A percentile compares a stretch with the other conserved stretches of the same genome.
These are phyloP conservation scores for Nephrotoma flavescens DNA, from an alignment of 2,888 invertebrate genomes.

Conservation along the genomic window DNA sequence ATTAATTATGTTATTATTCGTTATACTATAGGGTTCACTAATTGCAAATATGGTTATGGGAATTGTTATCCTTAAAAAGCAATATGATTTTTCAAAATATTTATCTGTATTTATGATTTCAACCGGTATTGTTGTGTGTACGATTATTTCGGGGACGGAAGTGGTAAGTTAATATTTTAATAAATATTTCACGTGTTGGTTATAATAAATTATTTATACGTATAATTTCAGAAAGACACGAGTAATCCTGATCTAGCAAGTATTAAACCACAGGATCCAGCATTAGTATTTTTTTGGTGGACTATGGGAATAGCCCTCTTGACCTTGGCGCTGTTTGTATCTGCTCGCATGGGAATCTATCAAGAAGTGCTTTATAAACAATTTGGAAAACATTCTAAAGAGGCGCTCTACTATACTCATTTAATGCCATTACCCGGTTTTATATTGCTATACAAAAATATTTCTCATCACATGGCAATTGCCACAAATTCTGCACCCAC, in stretches of 20 bases:
- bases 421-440: slow-evolving; percentile 82
- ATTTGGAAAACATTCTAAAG: slow-evolving; percentile 84
- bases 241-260: slow-evolving; percentile 39
- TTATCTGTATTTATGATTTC: slow-evolving; percentile 86
- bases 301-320: slow-evolving; percentile 63
- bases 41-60: slow-evolving; percentile 96
- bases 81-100: slow-evolving; percentile 72
- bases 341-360: slow-evolving; percentile 90
- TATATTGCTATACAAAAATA: slow-evolving; percentile 59
- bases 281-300: slow-evolving; percentile 42
- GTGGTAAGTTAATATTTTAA: slow-evolving; percentile 27
- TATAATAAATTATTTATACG: slow-evolving; percentile 4
- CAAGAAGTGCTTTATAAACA: slow-evolving; percentile 74
- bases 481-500: slow-evolving; percentile 48
- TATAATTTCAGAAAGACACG: slow-evolving; percentile 32
- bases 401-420: slow-evolving; percentile 80
- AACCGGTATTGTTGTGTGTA: slow-evolving; percentile 80
- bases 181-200: not conserved
- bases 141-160: slow-evolving; percentile 67
- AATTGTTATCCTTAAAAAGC: slow-evolving; percentile 71
- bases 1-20: too few relatives aligned
- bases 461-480: slow-evolving; percentile 56
- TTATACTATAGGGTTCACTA: slow-evolving; percentile 60
- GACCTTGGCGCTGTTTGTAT: slow-evolving; percentile 76
- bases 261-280: slow-evolving; percentile 12